Evolutionary conservation across 1,140 invertebrate species (phyloP).

Genomic region (Calliopsis andreniformis): DNA sequence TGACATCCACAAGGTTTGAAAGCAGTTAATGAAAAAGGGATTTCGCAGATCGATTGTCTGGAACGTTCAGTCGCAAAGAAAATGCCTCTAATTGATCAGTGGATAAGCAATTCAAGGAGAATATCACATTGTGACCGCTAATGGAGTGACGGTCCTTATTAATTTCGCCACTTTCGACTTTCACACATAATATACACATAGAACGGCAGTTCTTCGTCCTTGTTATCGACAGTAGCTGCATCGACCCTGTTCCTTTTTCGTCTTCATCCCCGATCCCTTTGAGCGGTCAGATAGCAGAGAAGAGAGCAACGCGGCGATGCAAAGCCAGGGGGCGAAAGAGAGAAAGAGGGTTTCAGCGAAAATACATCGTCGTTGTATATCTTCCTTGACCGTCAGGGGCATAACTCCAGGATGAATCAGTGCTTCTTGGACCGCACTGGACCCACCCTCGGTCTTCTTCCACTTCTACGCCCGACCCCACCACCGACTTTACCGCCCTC

Average conservation of each 20-base stretch:
- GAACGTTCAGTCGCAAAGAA: neutral
- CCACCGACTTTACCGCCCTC: conserved; percentile 51
- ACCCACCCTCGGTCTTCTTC: conserved; percentile 68
- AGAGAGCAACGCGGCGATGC: conserved; percentile 35
- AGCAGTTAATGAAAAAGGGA: no score
- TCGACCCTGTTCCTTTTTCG: conserved; percentile 49
- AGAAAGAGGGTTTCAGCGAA: conserved; percentile 51
- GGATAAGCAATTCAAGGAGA: conserved; percentile 39
- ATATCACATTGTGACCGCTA: conserved; percentile 48
- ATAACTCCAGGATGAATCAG: conserved; percentile 80
- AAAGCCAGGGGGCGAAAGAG: neutral
- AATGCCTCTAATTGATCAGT: neutral
- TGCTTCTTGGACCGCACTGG: conserved; percentile 78
- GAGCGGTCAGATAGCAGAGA: conserved; percentile 27
- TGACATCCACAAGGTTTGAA: no score
- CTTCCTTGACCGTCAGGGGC: conserved; percentile 74
- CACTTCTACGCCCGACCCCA: conserved; percentile 47
- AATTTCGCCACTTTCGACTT: conserved; percentile 65
- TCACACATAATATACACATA: neutral
- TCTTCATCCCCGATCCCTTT: conserved; percentile 39
- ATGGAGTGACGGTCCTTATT: conserved; percentile 56
- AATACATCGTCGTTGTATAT: conserved; percentile 76
- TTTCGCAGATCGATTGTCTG: no score
- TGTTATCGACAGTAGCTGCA: conserved; percentile 62
- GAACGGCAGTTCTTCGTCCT: conserved; percentile 41